Evolutionary conservation across 1,140 invertebrate genomes (phyloP).

Genomic region (Matsumurasca onukii): DNA sequence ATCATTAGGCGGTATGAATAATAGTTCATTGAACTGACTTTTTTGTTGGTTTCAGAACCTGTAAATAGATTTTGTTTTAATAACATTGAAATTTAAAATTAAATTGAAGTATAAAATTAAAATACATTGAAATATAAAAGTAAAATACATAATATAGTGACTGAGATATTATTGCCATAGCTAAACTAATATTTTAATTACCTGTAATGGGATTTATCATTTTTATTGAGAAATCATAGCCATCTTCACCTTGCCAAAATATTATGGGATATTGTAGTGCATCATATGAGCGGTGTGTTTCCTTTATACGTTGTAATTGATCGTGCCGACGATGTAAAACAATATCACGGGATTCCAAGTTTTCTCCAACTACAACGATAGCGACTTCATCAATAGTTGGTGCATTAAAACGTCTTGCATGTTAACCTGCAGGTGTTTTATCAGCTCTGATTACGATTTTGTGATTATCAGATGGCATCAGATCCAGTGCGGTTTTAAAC

Average conservation of each 20-base stretch:
- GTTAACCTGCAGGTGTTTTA: too few relatives aligned
- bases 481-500: too few relatives aligned
- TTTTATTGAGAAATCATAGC: conserved; percentile 46
- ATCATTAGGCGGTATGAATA: conserved; percentile 45
- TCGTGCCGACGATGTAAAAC: conserved; percentile 47
- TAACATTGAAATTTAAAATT: conserved; percentile 18
- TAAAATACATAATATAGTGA: conserved; percentile 19
- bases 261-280: conserved; percentile 51
- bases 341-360: conserved; percentile 48
- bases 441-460: too few relatives aligned
- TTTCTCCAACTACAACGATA: too few relatives aligned
- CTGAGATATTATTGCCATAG: conserved; percentile 15
- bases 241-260: conserved; percentile 50
- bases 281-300: conserved; percentile 49
- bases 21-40: conserved; percentile 41
- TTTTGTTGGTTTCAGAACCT: conserved; percentile 38
- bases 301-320: conserved; percentile 27
- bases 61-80: conserved; percentile 22
- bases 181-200: conserved; percentile 4
- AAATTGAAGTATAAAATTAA: too few relatives aligned
- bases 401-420: too few relatives aligned
- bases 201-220: conserved; percentile 38
- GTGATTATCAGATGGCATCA: too few relatives aligned
- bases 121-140: too few relatives aligned
- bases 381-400: too few relatives aligned